Evolutionary conservation across 2,797 vertebrate genomes (phyloP), one percentile per base, ranked within the genome.

Genomic region (Parauchenoglanis punctatus): DNA sequence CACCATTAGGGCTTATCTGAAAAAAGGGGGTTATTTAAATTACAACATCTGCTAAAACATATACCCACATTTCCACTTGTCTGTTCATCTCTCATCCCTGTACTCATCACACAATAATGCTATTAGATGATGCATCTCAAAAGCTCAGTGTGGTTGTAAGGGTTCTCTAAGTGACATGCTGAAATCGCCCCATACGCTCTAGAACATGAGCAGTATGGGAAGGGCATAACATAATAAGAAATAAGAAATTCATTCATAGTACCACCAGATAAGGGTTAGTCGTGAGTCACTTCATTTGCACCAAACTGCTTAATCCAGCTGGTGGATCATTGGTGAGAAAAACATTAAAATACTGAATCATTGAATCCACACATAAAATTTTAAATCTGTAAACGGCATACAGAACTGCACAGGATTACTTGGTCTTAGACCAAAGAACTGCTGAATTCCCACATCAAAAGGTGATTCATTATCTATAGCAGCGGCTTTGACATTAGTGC

Each of bases 261-360:
- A 61, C 40, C 44, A 81, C 67, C 18, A 68, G 13, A 12, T 10
- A 15, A 2, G 44, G 88, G 61, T 87, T 87, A 70, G 56, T 44
- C 46, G n/a, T 77, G 35, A 77, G 61, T 67, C 4, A 68, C 72
- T 85, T 85, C 75, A 70, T 56, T 78, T 73, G 61, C 81, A 86
- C 31, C 31, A 63, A 44, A 81, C 23, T 46, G 35, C 35, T 81
- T 44, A 82, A 72, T 75, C 87, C 83, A 76, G n/a, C 54, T 54
- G 84, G 67, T 78, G 83, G 76, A 63, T 54, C 20, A 18, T 10
- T 86, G 17, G 40, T 63, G 52, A 8, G 3, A n/a, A 59, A 68
- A 25, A 11, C 20, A n/a, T 17, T 3, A 44, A 18, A 17, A 13
- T 0, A 15, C n/a, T 54, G 2, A 78, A 56, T 58, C 46, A 76